Conservation (phyloP, 1,140 invertebrate genomes). For the Halictus rubicundus region DNA sequence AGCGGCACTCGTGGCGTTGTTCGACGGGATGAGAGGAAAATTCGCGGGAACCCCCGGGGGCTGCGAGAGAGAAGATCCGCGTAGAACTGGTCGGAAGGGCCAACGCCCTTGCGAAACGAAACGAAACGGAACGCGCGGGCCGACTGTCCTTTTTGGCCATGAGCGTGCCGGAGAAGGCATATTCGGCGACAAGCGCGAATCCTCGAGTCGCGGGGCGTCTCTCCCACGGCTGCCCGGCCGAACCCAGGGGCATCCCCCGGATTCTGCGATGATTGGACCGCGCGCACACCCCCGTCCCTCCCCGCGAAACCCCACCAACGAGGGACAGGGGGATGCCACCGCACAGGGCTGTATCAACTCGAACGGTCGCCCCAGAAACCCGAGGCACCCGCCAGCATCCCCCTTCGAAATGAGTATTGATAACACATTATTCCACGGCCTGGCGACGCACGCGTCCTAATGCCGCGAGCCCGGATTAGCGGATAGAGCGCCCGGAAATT, state of each 20-base stretch:
- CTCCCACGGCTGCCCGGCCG: slow-evolving; percentile 72
- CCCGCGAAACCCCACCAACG: background rate
- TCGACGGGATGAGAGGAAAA: too few species aligned
- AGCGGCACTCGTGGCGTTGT: too few species aligned
- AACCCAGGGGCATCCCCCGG: slow-evolving; percentile 71
- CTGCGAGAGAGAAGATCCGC: too few species aligned
- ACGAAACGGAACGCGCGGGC: slow-evolving; percentile 43
- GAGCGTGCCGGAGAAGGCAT: slow-evolving; percentile 60
- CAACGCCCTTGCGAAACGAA: slow-evolving; percentile 73
- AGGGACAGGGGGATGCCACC: slow-evolving; percentile 59
- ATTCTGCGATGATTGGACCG: slow-evolving; percentile 81
- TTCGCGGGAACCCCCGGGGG: too few species aligned
- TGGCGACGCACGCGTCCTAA: background rate
- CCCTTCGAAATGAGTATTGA: slow-evolving; percentile 34
- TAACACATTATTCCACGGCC: slow-evolving; percentile 34
- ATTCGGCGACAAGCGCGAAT: slow-evolving; percentile 68
- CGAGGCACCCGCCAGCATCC: too few species aligned
- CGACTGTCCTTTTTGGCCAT: slow-evolving; percentile 72
- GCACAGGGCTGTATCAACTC: slow-evolving; percentile 61
- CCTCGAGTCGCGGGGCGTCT: slow-evolving; percentile 69
- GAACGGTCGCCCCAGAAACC: background rate
- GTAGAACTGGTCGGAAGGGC: slow-evolving; percentile 54
- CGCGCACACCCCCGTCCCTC: slow-evolving; percentile 71
- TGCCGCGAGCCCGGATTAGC: background rate
- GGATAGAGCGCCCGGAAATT: background rate